Percentiles rank a stretch among this genome's conserved stretches.
These are phyloP conservation scores for Ernsta delagoae DNA, from an alignment of 2,888 invertebrate genomes.

Conservation along the genomic window DNA sequence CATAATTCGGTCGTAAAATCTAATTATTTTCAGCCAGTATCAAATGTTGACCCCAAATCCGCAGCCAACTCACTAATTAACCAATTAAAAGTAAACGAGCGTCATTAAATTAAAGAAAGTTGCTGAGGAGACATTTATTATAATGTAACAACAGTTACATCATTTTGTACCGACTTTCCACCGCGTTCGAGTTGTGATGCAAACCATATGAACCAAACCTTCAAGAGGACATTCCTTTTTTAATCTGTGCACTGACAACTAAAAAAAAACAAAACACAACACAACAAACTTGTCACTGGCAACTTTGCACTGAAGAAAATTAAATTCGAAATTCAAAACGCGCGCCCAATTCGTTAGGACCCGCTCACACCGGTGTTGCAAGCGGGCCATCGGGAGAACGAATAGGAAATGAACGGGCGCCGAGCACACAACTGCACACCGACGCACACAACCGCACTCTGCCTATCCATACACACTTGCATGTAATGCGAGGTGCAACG, in stretches of 20 bases:
- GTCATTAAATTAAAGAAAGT: slow-evolving; percentile 37
- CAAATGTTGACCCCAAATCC: slow-evolving; percentile 28
- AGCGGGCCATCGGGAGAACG: slow-evolving; percentile 79
- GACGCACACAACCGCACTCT: slow-evolving; percentile 49
- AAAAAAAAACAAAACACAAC: slow-evolving; percentile 48
- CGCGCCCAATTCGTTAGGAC: slow-evolving; percentile 77
- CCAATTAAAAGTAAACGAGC: slow-evolving; percentile 32
- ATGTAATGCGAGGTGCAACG: slow-evolving; percentile 58
- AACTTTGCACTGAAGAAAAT: slow-evolving; percentile 46
- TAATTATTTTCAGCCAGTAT: slow-evolving; percentile 28
- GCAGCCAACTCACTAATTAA: slow-evolving; percentile 24
- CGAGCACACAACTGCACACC: slow-evolving; percentile 58
- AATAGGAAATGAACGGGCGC: slow-evolving; percentile 79
- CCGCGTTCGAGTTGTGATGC: slow-evolving; percentile 46
- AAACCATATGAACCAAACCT: slow-evolving; percentile 48
- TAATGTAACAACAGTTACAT: slow-evolving; percentile 37
- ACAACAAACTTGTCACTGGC: slow-evolving; percentile 49
- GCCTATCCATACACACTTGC: slow-evolving; percentile 49
- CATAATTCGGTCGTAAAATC: slow-evolving; percentile 19
- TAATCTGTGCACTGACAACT: slow-evolving; percentile 29
- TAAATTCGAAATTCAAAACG: slow-evolving; percentile 57
- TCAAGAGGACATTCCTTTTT: slow-evolving; percentile 44
- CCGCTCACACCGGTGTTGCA: slow-evolving; percentile 80
- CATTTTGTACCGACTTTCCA: slow-evolving; percentile 49
- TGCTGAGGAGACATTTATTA: slow-evolving; percentile 22